Percentiles rank a stretch among this genome's conserved stretches.
phyloP scores from a whole-genome alignment of 1,140 invertebrate species.

The Eciton burchellii region DNA sequence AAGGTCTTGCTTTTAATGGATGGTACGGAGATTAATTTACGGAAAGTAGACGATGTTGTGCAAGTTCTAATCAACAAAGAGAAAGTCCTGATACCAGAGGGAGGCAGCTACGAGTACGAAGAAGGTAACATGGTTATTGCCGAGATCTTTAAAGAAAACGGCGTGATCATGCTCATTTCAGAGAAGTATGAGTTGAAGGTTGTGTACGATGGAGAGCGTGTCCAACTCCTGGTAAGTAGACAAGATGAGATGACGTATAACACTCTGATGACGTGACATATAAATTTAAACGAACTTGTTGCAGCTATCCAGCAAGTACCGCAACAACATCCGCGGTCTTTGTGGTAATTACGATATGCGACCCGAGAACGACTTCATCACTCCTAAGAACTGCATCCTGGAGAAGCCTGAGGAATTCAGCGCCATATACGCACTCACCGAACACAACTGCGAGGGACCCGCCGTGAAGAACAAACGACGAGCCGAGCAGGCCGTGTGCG shows the following conservation, averaged over 20 bases:
- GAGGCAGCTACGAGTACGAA: slow-evolving; percentile 50
- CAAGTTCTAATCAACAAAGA: slow-evolving; percentile 80
- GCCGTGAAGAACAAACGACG: slow-evolving; percentile 77
- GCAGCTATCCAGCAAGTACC: slow-evolving; percentile 81
- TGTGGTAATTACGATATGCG: slow-evolving; percentile 88
- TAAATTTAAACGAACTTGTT: slow-evolving; percentile 2
- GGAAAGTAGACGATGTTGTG: slow-evolving; percentile 46
- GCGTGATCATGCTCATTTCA: slow-evolving; percentile 85
- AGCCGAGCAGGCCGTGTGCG: slow-evolving; percentile 79
- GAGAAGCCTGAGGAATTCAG: slow-evolving; percentile 85
- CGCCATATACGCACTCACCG: slow-evolving; percentile 86
- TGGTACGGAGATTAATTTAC: slow-evolving; percentile 68
- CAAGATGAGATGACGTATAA: background rate
- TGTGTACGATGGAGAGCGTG: slow-evolving; percentile 65
- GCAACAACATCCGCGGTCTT: slow-evolving; percentile 87
- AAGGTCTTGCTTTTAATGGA: slow-evolving; percentile 83
- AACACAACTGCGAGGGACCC: slow-evolving; percentile 80
- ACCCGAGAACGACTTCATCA: slow-evolving; percentile 86
- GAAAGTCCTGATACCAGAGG: slow-evolving; percentile 68
- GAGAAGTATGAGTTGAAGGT: slow-evolving; percentile 82
- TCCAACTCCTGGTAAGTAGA: slow-evolving; percentile 67
- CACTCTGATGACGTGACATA: background rate
- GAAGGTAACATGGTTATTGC: slow-evolving; percentile 71
- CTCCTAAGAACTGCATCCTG: slow-evolving; percentile 86
- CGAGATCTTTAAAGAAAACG: slow-evolving; percentile 85